phyloP scores from a whole-genome alignment of 2,113 vertebrate species.

The Myanophis thanlyinensis region DNA sequence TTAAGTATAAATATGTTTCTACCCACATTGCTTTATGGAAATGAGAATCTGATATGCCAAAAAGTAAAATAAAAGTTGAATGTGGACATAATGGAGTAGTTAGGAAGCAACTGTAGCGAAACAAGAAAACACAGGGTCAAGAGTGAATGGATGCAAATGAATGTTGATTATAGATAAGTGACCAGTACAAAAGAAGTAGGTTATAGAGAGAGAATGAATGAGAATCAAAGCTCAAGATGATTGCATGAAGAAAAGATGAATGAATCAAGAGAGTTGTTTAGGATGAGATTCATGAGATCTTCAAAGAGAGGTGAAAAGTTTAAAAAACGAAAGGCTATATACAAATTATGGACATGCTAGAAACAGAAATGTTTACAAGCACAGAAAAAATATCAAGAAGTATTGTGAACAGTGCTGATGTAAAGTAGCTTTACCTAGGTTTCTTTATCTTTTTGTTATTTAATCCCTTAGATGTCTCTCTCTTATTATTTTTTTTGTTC shows the following conservation, averaged over 20 bases:
- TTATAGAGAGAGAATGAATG: neutral
- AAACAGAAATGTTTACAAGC: neutral
- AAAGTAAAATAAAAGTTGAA: neutral
- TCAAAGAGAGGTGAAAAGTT: neutral
- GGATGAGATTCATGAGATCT: neutral
- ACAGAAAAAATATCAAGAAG: neutral
- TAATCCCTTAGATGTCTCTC: neutral
- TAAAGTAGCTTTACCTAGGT: neutral
- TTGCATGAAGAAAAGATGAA: neutral
- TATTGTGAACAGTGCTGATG: neutral
- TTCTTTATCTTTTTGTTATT: neutral
- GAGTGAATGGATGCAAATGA: neutral
- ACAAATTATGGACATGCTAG: neutral
- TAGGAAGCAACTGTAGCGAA: neutral
- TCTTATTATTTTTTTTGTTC: neutral
- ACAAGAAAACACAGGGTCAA: neutral
- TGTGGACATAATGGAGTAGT: neutral
- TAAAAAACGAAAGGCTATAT: neutral
- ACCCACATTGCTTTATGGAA: neutral
- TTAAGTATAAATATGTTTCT: neutral
- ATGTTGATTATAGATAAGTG: neutral
- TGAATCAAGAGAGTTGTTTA: neutral
- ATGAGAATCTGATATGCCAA: neutral
- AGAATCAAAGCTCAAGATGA: neutral
- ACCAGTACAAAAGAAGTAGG: neutral